Conservation (phyloP, 2,888 invertebrate genomes). For the Thelaira solivaga region DNA sequence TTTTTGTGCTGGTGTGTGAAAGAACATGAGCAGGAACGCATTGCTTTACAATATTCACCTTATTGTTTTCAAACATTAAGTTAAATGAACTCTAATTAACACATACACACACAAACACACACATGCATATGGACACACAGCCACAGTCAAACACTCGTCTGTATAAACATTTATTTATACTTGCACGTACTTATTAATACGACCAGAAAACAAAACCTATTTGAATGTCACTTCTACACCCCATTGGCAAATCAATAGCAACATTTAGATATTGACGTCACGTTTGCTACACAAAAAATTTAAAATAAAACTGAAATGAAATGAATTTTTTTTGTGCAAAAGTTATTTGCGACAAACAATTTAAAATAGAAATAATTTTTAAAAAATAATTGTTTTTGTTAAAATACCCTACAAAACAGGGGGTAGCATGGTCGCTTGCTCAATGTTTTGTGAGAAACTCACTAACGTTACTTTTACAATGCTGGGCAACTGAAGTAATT, state of each 20-base stretch:
- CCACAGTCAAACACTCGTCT: background rate
- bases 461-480: too few species aligned
- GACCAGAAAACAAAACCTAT: background rate
- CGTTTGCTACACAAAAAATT: too few species aligned
- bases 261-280: slow-evolving; percentile 51
- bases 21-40: slow-evolving; percentile 22
- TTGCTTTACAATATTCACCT: background rate
- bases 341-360: slow-evolving; percentile 27
- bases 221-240: slow-evolving; percentile 29
- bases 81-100: slow-evolving; percentile 59
- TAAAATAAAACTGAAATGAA: too few species aligned
- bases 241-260: slow-evolving; percentile 32
- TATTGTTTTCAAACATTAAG: slow-evolving; percentile 44
- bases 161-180: background rate
- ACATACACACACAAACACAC: background rate
- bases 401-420: background rate
- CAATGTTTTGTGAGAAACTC: too few species aligned
- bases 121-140: background rate
- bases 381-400: slow-evolving; percentile 20
- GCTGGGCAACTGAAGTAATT: too few species aligned
- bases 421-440: background rate
- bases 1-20: too few species aligned
- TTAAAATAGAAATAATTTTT: slow-evolving; percentile 12
- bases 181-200: too few species aligned
- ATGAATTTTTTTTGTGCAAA: slow-evolving; percentile 11